These are phyloP conservation scores for Melanostoma scalare DNA, from an alignment of 2,888 invertebrate species.

Conservation along the genomic window DNA sequence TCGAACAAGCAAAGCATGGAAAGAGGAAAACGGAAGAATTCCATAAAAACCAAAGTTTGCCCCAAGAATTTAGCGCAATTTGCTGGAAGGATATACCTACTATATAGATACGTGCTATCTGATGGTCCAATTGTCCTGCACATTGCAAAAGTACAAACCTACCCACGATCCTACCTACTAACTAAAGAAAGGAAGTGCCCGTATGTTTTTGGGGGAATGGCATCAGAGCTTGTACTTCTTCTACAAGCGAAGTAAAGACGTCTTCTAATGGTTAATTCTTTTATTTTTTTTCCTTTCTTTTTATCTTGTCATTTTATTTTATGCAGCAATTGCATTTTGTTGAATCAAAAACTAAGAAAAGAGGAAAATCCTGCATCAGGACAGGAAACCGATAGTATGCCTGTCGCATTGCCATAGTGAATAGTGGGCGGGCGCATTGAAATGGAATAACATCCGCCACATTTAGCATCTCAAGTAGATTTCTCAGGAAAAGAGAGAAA, in stretches of 20 bases:
- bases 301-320: constrained; percentile 37
- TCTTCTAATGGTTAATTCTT: constrained; percentile 52
- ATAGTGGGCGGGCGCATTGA: constrained; percentile 49
- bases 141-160: constrained; percentile 16
- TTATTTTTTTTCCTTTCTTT: constrained; percentile 5
- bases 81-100: constrained; percentile 52
- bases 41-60: constrained; percentile 64
- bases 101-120: constrained; percentile 34
- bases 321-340: constrained; percentile 70
- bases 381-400: constrained; percentile 2
- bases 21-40: constrained; percentile 9
- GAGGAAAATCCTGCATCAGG: constrained; percentile 27
- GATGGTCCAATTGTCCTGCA: constrained; percentile 59
- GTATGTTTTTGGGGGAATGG: constrained; percentile 62
- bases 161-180: constrained; percentile 2
- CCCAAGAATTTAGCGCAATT: constrained; percentile 65
- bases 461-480: constrained; percentile 18
- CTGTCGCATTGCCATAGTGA: constrained; percentile 19
- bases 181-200: constrained; percentile 29
- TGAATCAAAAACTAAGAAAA: constrained; percentile 5
- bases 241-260: constrained; percentile 10
- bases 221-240: constrained; percentile 45
- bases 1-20: not conserved
- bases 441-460: constrained; percentile 29
- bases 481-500: constrained; percentile 7